Base-by-base conservation (phyloP, 1,140 invertebrate genomes). In the Hestina assimilis region DNA sequence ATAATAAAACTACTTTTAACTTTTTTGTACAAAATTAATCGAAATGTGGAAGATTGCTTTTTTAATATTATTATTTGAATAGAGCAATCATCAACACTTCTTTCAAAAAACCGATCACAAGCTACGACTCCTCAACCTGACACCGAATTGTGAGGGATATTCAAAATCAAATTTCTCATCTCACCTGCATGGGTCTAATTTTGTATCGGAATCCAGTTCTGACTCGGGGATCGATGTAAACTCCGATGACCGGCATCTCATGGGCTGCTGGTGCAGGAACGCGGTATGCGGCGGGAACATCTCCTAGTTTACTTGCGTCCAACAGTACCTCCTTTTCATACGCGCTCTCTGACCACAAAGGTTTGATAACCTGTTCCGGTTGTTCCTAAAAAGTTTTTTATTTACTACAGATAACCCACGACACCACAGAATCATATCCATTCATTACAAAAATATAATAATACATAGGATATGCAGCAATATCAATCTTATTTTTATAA, bases 171-270 rank as follows among this genome's bases (percentile, higher is more conserved):
- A 75, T 69, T 64, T 74, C 75, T 84, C 69, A 60, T 83, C 85
- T 89, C 76, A 91, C 87, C 67, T 90, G 89, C 69, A 93, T 87
- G 0, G 91, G 91, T 69, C 91, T 92, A 26, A 95, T 93, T 84
- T 92, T 91, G 88, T 95, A 95, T 74, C 91, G 89, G 89, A 95
- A 95, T 26, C 94, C 94, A 50, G 93, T 91, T 40, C 92, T 86
- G 46, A 95, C 92, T 46, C 92, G 85, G 24, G 91, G 90, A 82
- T 95, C 93, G 40, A 95, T 90, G 76, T 93, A 93, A 9, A 95
- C 91, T 48, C 94, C 94, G 72, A 94, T 91, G 17, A 93, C 93
- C 0, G 93, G 92, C 68, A 94, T 90, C 77, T 95, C 93, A 69
- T 94, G 91, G 1, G 89, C 79, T 14, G 89, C 85, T 0, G 93